Conservation (phyloP, 2,113 vertebrate species). For the Thamnaconus septentrionalis region DNA sequence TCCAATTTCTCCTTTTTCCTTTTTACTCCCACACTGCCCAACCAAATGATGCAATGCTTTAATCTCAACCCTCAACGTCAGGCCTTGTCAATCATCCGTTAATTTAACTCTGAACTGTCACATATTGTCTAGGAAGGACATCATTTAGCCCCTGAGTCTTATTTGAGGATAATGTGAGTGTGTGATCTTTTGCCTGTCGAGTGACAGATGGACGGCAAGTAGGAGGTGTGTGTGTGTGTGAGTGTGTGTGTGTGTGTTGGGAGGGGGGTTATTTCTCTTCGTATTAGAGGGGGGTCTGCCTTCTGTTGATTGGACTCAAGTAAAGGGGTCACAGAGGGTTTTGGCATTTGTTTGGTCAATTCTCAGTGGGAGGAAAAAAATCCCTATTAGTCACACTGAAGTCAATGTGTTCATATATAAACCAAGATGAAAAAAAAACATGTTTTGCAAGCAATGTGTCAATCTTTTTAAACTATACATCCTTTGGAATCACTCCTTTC, state of each 20-base stretch:
- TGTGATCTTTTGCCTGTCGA: conserved; percentile 53
- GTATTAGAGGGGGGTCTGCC: conserved; percentile 54
- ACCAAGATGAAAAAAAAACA: too few relatives aligned
- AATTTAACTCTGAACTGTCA: conserved; percentile 21
- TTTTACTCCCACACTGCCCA: too few relatives aligned
- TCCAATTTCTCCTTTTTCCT: too few relatives aligned
- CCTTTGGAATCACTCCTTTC: too few relatives aligned
- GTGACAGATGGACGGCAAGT: conserved; percentile 78
- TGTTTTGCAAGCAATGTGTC: too few relatives aligned
- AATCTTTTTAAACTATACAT: too few relatives aligned
- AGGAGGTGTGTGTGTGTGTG: conserved; percentile 23
- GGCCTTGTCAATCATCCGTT: not conserved
- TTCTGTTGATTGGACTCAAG: conserved; percentile 60
- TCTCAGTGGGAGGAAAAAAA: not conserved
- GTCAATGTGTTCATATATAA: too few relatives aligned
- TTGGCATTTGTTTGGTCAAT: conserved; percentile 1
- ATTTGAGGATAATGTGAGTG: conserved; percentile 16
- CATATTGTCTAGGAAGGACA: conserved; percentile 18
- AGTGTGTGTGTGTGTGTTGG: not conserved
- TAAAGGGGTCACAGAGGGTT: conserved; percentile 47
- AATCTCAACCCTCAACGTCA: not conserved
- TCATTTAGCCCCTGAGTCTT: conserved; percentile 16
- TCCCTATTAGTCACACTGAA: too few relatives aligned
- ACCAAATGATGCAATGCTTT: too few relatives aligned
- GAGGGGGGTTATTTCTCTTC: conserved; percentile 62